Conservation (phyloP, 1,140 invertebrate genomes). For the Marisa cornuarietis region DNA sequence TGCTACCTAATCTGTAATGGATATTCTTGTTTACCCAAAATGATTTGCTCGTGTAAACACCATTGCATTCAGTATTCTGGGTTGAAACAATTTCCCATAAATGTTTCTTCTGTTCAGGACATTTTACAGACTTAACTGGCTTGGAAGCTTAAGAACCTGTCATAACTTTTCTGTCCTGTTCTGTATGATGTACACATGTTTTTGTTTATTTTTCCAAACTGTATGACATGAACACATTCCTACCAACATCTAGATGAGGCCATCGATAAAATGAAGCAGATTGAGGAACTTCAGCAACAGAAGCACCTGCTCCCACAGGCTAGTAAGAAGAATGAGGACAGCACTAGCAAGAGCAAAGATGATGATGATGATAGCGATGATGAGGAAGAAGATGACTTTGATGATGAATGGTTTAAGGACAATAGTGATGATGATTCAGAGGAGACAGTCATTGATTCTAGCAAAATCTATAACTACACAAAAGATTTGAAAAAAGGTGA, state of each 20-base stretch:
- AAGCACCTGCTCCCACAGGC: neutral
- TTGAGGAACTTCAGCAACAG: neutral
- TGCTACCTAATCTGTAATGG: no score
- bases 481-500: neutral
- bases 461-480: neutral
- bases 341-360: neutral
- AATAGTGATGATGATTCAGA: neutral
- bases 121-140: no score
- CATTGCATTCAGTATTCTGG: no score
- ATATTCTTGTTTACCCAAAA: no score
- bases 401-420: constrained; percentile 3
- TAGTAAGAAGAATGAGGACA: neutral
- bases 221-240: no score
- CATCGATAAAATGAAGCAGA: neutral
- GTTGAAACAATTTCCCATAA: no score
- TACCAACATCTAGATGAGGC: neutral
- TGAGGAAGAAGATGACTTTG: constrained; percentile 9
- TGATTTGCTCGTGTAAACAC: no score
- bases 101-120: no score
- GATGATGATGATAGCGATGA: neutral
- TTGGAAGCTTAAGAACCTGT: no score
- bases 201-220: no score
- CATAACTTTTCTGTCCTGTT: no score
- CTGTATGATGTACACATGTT: no score
- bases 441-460: constrained; percentile 11